Conservation (phyloP, 2,888 invertebrate species). For the Argyra leucocephala region DNA sequence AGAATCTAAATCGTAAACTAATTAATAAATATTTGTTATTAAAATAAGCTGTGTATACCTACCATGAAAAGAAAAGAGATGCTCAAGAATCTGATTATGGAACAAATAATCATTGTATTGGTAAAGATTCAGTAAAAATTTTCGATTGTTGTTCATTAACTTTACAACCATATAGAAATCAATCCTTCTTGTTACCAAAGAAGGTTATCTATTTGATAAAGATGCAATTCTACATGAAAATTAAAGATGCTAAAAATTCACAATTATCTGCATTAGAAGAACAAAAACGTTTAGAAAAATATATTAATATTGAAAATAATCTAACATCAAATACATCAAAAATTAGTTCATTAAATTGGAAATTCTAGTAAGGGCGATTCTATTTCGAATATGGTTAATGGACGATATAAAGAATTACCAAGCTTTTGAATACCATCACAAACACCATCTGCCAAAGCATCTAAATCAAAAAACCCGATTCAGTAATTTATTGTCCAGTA, state of each 20-base stretch:
- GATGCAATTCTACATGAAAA: slow-evolving; percentile 83
- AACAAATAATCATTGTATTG: slow-evolving; percentile 72
- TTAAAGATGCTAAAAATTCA: slow-evolving; percentile 49
- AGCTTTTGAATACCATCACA: slow-evolving; percentile 96
- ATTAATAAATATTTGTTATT: no score
- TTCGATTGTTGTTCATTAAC: slow-evolving; percentile 97
- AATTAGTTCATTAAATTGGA: background rate
- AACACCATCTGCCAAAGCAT: slow-evolving; percentile 70
- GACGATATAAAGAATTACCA: slow-evolving; percentile 71
- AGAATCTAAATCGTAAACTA: no score
- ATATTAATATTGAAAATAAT: slow-evolving; percentile 73
- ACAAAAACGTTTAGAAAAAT: slow-evolving; percentile 63
- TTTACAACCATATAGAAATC: slow-evolving; percentile 89
- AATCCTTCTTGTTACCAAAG: slow-evolving; percentile 90
- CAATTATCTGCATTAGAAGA: slow-evolving; percentile 58
- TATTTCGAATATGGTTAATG: slow-evolving; percentile 71
- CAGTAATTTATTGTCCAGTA: slow-evolving; percentile 66
- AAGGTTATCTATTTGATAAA: slow-evolving; percentile 84
- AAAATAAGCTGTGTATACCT: slow-evolving; percentile 95
- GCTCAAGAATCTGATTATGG: slow-evolving; percentile 91
- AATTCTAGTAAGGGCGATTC: slow-evolving; percentile 37
- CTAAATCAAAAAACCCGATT: slow-evolving; percentile 61
- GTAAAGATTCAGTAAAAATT: slow-evolving; percentile 56
- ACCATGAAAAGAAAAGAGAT: slow-evolving; percentile 95
- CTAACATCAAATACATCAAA: slow-evolving; percentile 42